These are phyloP conservation scores for Azorinus chamasolen DNA, from an alignment of 2,888 invertebrate genomes.

Conservation along the genomic window DNA sequence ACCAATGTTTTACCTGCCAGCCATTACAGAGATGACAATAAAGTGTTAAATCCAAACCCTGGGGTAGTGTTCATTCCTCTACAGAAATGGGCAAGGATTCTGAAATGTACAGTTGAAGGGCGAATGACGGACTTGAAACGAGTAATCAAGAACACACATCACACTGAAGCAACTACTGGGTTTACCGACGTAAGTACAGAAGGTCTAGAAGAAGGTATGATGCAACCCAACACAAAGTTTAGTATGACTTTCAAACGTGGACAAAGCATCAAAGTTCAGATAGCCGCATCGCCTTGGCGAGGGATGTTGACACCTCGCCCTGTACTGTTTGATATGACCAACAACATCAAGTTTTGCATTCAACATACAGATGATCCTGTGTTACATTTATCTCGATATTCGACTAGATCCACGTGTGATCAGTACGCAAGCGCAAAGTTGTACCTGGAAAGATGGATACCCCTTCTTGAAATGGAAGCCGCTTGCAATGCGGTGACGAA, in stretches of 20 bases:
- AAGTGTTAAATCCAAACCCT: conserved; percentile 20
- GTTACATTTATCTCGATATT: conserved; percentile 55
- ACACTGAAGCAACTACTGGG: conserved; percentile 1
- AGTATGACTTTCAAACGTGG: conserved; percentile 61
- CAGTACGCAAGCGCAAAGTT: conserved; percentile 32
- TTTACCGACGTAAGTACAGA: conserved; percentile 54
- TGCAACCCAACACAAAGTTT: conserved; percentile 61
- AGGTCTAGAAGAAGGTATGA: conserved; percentile 11
- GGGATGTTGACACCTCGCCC: conserved; percentile 61
- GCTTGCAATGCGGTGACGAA: conserved; percentile 59
- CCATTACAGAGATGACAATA: neutral
- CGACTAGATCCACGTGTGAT: conserved; percentile 49
- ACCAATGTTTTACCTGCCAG: neutral
- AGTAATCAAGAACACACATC: conserved; percentile 12
- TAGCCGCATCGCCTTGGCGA: conserved; percentile 55
- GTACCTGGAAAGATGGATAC: conserved; percentile 68
- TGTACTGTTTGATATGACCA: conserved; percentile 65
- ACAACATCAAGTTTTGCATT: conserved; percentile 64
- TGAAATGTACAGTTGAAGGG: conserved; percentile 35
- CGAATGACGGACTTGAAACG: conserved; percentile 11
- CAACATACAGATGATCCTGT: conserved; percentile 69
- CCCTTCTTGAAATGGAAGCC: conserved; percentile 73
- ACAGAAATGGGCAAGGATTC: conserved; percentile 28
- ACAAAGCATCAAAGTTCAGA: conserved; percentile 61
- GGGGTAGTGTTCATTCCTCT: conserved; percentile 23